Conservation (phyloP, 1,140 invertebrate species). For the Papilio polyxenes region DNA sequence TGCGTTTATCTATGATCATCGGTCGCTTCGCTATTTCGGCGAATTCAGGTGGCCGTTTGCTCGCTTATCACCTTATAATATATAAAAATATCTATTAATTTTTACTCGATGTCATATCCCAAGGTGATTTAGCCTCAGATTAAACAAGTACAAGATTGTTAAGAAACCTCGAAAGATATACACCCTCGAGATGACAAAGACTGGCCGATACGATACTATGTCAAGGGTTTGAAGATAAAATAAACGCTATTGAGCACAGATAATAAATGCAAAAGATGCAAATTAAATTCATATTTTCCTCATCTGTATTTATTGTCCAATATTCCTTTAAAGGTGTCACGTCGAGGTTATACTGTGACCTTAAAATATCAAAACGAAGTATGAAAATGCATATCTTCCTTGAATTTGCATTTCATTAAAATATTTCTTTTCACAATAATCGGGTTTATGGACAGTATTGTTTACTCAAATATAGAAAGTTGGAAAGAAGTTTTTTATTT, state of each 20-base stretch:
- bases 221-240: constrained; percentile 44
- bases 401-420: not conserved
- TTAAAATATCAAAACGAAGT: not conserved
- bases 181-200: constrained; percentile 39
- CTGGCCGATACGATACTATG: constrained; percentile 44
- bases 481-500: too few relatives aligned
- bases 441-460: too few relatives aligned
- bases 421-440: not conserved
- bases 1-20: too few relatives aligned
- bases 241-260: constrained; percentile 22
- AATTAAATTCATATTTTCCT: not conserved
- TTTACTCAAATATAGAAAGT: too few relatives aligned
- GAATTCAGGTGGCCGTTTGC: too few relatives aligned
- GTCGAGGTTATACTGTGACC: not conserved
- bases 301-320: constrained; percentile 3
- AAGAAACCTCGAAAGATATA: constrained; percentile 20
- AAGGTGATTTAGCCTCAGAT: constrained; percentile 10
- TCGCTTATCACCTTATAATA: not conserved
- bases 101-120: not conserved
- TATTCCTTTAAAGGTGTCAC: constrained; percentile 8
- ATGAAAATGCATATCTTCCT: not conserved
- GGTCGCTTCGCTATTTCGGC: too few relatives aligned
- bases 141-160: not conserved
- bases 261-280: constrained; percentile 23
- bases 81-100: not conserved